Evolutionary conservation across 2,113 vertebrate species (phyloP).

Genomic region (Chamaetylas fuelleborni): DNA sequence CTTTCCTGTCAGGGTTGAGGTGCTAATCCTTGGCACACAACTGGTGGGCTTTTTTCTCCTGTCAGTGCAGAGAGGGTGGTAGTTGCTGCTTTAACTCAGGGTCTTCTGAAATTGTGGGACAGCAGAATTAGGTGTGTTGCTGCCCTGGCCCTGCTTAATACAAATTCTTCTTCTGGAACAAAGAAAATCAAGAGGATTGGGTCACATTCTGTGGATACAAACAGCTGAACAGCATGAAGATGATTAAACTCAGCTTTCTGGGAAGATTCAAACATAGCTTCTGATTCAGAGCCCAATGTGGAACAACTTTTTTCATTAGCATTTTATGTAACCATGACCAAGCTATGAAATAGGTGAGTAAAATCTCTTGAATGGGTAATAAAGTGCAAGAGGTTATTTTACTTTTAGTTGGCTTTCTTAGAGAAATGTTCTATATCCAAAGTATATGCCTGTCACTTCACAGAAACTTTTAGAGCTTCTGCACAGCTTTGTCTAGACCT

Average conservation of each 20-base stretch:
- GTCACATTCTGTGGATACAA: not conserved
- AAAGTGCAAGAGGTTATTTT: not conserved
- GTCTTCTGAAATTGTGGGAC: not conserved
- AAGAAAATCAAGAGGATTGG: not conserved
- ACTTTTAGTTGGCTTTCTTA: not conserved
- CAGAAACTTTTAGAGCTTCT: not conserved
- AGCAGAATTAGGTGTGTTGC: not conserved
- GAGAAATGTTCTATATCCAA: not conserved
- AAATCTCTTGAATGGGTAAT: not conserved
- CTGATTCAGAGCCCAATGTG: not conserved
- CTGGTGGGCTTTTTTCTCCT: not conserved
- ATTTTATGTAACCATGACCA: not conserved
- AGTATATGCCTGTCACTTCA: not conserved
- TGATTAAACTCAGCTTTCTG: not conserved
- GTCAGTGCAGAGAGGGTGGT: not conserved
- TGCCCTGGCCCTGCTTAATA: not conserved
- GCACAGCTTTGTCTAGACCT: not conserved
- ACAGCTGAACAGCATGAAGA: not conserved
- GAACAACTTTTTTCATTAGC: not conserved
- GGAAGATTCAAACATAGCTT: not conserved
- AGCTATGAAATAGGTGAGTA: not conserved
- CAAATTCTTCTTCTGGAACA: not conserved
- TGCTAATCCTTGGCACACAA: not conserved
- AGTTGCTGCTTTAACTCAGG: not conserved
- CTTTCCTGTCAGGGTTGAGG: not conserved